A percentile compares a stretch with the other conserved stretches of the same genome.
Conservation (phyloP, 2,113 vertebrate genomes). For the Tachuris rubrigastra region DNA sequence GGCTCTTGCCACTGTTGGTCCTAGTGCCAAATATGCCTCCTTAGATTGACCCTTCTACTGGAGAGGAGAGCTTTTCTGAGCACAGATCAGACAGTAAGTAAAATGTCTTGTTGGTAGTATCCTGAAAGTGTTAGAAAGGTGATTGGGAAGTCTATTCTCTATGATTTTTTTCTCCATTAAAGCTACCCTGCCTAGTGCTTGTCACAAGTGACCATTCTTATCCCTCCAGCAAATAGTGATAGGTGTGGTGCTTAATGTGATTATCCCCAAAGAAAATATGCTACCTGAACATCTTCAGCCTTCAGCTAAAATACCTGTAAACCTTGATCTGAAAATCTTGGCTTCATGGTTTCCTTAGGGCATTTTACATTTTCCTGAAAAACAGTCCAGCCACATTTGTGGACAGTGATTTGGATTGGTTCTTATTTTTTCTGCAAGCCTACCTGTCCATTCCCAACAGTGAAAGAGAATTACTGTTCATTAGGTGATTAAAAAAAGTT, state of each 20-base stretch:
- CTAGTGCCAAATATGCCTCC: background rate
- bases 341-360: background rate
- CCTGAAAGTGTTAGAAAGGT: background rate
- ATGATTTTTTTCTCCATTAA: background rate
- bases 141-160: background rate
- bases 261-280: background rate
- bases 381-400: background rate
- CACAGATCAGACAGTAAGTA: background rate
- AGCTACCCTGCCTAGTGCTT: background rate
- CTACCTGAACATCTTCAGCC: background rate
- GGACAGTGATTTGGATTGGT: background rate
- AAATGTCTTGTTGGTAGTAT: background rate
- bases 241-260: background rate
- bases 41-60: background rate
- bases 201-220: background rate
- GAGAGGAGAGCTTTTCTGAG: background rate
- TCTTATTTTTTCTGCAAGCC: background rate
- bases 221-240: conserved; percentile 2
- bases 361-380: background rate
- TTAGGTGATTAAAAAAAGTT: conserved; percentile 42
- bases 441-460: background rate
- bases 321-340: background rate
- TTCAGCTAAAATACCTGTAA: background rate
- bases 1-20: background rate
- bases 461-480: conserved; percentile 15